Evolutionary conservation across 1,140 invertebrate species (phyloP).

Genomic region (Sycobia sp.): DNA sequence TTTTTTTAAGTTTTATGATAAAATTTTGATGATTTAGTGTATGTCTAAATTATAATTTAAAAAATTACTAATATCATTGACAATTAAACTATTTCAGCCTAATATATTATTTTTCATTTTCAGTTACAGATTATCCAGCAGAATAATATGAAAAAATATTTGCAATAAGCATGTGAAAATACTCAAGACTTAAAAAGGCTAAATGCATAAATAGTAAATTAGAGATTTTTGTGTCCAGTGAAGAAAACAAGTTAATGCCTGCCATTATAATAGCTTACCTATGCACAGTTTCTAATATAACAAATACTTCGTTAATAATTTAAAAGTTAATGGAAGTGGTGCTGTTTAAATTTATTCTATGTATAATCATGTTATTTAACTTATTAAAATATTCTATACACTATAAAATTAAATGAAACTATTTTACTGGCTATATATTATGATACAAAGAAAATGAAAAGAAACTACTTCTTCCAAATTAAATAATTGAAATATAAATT

Average conservation of each 20-base stretch:
- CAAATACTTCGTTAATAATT: conserved; percentile 49
- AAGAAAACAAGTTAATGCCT: conserved; percentile 49
- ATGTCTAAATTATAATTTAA: too few species aligned
- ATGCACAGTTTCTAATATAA: conserved; percentile 43
- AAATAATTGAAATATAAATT: conserved; percentile 10
- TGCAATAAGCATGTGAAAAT: conserved; percentile 47
- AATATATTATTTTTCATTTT: conserved; percentile 2
- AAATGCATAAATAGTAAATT: conserved; percentile 36
- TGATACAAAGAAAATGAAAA: conserved; percentile 6
- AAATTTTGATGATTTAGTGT: too few species aligned
- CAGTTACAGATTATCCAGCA: conserved; percentile 16
- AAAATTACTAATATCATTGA: background rate
- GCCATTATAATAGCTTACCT: conserved; percentile 46
- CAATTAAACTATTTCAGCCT: background rate
- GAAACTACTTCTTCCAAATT: background rate
- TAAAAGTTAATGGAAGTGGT: conserved; percentile 42
- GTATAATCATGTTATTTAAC: conserved; percentile 25
- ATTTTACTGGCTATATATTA: conserved; percentile 21
- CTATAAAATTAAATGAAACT: conserved; percentile 8
- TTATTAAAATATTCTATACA: conserved; percentile 32
- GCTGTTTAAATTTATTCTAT: conserved; percentile 28
- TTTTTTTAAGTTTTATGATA: too few species aligned
- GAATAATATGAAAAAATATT: conserved; percentile 32
- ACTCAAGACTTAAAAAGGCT: conserved; percentile 43
- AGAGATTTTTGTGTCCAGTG: conserved; percentile 47